A percentile compares a stretch with the other conserved stretches of the same genome.
These are phyloP conservation scores for Cryptocephalus moraei DNA, from an alignment of 2,888 invertebrate genomes.

Conservation along the genomic window DNA sequence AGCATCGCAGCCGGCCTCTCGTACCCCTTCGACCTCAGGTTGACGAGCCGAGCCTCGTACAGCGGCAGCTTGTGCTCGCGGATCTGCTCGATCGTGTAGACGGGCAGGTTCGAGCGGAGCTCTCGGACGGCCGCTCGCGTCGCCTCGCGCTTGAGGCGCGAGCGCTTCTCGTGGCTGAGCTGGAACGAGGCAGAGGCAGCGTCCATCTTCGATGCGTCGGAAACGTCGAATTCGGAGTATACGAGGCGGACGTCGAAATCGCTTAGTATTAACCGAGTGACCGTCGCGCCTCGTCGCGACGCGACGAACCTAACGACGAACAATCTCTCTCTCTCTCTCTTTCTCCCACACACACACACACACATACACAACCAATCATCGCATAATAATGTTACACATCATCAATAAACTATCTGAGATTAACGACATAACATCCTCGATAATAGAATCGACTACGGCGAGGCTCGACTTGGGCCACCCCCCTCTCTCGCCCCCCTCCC, in stretches of 20 bases:
- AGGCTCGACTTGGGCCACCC: no score
- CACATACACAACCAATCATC: no score
- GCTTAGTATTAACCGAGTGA: no score
- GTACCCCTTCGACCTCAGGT: constrained; percentile 44
- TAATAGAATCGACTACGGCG: no score
- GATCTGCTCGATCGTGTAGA: constrained; percentile 29
- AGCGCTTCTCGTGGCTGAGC: constrained; percentile 25
- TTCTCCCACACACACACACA: no score
- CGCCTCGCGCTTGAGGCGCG: background rate
- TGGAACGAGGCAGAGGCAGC: constrained; percentile 28
- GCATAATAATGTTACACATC: no score
- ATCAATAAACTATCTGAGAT: no score
- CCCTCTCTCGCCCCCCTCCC: no score
- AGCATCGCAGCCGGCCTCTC: constrained; percentile 42
- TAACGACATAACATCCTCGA: no score
- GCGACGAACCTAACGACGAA: no score
- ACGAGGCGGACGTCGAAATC: constrained; percentile 19
- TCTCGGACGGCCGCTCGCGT: constrained; percentile 18
- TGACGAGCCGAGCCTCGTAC: constrained; percentile 45
- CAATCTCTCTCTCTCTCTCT: no score
- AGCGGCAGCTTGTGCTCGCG: constrained; percentile 44
- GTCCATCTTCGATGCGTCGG: constrained; percentile 14
- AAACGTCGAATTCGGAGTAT: constrained; percentile 29
- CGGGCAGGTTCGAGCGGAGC: constrained; percentile 31
- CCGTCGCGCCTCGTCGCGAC: no score